phyloP scores from a whole-genome alignment of 2,797 vertebrate genomes.

The Trachurus trachurus region DNA sequence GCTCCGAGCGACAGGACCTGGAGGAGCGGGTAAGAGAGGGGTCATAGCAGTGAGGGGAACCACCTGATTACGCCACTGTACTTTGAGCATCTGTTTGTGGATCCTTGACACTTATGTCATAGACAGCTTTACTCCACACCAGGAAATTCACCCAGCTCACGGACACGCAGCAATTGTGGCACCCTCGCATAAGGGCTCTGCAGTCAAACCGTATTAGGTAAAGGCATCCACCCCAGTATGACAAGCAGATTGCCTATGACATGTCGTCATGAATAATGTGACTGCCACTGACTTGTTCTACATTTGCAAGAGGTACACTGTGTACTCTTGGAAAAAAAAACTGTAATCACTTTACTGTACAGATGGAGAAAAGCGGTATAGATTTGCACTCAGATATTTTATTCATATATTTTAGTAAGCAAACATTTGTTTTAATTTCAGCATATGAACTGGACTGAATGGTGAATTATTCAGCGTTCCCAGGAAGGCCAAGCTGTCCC shows the following conservation, averaged over 20 bases:
- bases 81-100: slow-evolving; percentile 2
- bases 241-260: slow-evolving; percentile 46
- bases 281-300: slow-evolving; percentile 36
- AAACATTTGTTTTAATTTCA: slow-evolving; percentile 60
- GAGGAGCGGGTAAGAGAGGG: slow-evolving; percentile 46
- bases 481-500: slow-evolving; percentile 38
- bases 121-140: slow-evolving; percentile 21
- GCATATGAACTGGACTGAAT: slow-evolving; percentile 26
- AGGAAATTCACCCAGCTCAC: slow-evolving; percentile 35
- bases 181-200: slow-evolving; percentile 46
- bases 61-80: not conserved
- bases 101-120: slow-evolving; percentile 17
- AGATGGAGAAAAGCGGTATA: not conserved
- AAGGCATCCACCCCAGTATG: slow-evolving; percentile 35
- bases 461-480: slow-evolving; percentile 67
- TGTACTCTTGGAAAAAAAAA: slow-evolving; percentile 18
- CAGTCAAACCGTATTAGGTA: slow-evolving; percentile 61
- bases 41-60: not conserved
- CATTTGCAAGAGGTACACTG: slow-evolving; percentile 34
- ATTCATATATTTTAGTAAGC: slow-evolving; percentile 13
- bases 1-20: slow-evolving; percentile 98
- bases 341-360: not conserved
- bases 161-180: slow-evolving; percentile 47
- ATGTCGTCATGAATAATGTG: slow-evolving; percentile 55
- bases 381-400: not conserved